Percentiles rank a stretch among this genome's conserved stretches.
Evolutionary conservation across 2,797 vertebrate species (phyloP).

Genomic region (Adelosebastes latens): DNA sequence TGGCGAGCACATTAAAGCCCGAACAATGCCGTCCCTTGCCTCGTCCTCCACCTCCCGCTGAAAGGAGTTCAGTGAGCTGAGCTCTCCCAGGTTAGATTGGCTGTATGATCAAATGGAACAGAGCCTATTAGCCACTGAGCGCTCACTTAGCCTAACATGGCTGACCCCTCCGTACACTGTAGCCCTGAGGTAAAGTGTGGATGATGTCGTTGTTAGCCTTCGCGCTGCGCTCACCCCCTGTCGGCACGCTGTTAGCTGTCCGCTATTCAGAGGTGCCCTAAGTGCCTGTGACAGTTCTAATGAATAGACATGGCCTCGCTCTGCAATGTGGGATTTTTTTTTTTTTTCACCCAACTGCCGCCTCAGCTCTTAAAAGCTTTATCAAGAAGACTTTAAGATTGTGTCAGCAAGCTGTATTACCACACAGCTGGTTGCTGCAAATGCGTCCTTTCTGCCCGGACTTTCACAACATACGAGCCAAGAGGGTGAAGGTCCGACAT

Average conservation of each 20-base stretch:
- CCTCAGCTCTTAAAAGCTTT: slow-evolving; percentile 89
- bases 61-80: slow-evolving; percentile 17
- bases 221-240: slow-evolving; percentile 71
- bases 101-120: slow-evolving; percentile 65
- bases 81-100: slow-evolving; percentile 39
- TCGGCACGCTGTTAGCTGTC: slow-evolving; percentile 84
- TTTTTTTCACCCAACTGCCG: slow-evolving; percentile 75
- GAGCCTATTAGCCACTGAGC: slow-evolving; percentile 62
- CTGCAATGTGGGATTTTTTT: slow-evolving; percentile 48
- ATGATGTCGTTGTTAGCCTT: slow-evolving; percentile 71
- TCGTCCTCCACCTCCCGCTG: slow-evolving; percentile 37
- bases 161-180: slow-evolving; percentile 71
- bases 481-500: slow-evolving; percentile 33
- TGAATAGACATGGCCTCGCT: slow-evolving; percentile 90
- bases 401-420: slow-evolving; percentile 34
- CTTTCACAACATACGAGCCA: slow-evolving; percentile 1
- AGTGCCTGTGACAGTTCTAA: slow-evolving; percentile 90
- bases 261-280: slow-evolving; percentile 85
- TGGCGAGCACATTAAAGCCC: slow-evolving; percentile 37
- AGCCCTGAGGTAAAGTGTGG: slow-evolving; percentile 73
- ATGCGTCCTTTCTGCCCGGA: slow-evolving; percentile 14
- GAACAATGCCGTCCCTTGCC: slow-evolving; percentile 34
- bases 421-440: slow-evolving; percentile 47
- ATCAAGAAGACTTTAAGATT: slow-evolving; percentile 69
- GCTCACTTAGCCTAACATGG: slow-evolving; percentile 74